These are phyloP conservation scores for Archilochus colubris DNA, from an alignment of 2,113 vertebrate species.

Conservation along the genomic window DNA sequence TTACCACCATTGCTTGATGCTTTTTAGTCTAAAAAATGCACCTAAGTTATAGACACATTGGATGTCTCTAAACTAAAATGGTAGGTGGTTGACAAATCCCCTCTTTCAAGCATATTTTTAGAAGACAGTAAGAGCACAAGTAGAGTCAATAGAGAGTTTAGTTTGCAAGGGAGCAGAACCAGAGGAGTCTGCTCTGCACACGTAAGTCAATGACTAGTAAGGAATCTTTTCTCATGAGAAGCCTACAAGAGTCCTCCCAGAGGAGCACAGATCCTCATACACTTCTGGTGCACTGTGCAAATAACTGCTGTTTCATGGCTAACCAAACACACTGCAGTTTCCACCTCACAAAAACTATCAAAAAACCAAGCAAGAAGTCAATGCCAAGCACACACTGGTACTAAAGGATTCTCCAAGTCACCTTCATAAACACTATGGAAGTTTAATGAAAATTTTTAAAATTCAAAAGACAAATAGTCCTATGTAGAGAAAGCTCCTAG, in stretches of 20 bases:
- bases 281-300: not conserved
- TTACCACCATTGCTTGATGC: not conserved
- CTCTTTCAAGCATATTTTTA: not conserved
- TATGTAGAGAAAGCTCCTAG: not conserved
- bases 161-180: not conserved
- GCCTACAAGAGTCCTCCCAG: not conserved
- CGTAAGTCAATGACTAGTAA: not conserved
- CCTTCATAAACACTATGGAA: not conserved
- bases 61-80: not conserved
- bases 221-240: not conserved
- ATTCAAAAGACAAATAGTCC: not conserved
- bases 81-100: not conserved
- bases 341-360: not conserved
- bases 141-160: not conserved
- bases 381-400: not conserved
- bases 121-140: not conserved
- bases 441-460: not conserved
- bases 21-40: not conserved
- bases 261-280: not conserved
- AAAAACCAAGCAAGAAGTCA: not conserved
- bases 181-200: not conserved
- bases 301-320: not conserved
- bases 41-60: not conserved
- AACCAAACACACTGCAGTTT: not conserved
- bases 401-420: not conserved